phyloP scores from a whole-genome alignment of 2,113 vertebrate species.

The Andinoacara biseriatus region DNA sequence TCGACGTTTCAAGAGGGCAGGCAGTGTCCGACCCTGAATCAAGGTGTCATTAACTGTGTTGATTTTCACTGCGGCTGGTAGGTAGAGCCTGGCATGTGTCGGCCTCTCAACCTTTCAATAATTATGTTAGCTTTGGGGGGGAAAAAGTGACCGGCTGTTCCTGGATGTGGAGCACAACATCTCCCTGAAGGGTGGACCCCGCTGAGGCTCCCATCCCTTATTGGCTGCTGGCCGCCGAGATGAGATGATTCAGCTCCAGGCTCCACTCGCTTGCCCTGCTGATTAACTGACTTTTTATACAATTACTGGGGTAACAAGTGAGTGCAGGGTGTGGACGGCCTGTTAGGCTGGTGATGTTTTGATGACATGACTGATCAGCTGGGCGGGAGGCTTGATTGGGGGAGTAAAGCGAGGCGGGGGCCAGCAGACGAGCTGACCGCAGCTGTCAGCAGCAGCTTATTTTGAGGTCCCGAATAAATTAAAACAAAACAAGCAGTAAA shows the following conservation, averaged over 20 bases:
- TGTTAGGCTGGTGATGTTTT: conserved; percentile 10
- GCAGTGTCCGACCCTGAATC: conserved; percentile 42
- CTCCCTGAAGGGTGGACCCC: conserved; percentile 45
- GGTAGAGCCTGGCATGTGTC: conserved; percentile 37
- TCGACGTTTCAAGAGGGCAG: conserved; percentile 23
- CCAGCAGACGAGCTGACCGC: conserved; percentile 40
- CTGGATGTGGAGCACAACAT: conserved; percentile 44
- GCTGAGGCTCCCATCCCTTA: not conserved
- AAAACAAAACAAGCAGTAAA: conserved; percentile 11
- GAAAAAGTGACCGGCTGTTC: conserved; percentile 56
- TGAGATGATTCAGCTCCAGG: conserved; percentile 36
- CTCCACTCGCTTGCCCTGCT: not conserved
- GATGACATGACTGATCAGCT: conserved; percentile 31
- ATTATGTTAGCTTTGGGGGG: conserved; percentile 47
- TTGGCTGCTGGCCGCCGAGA: conserved; percentile 27
- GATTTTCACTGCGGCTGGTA: conserved; percentile 30
- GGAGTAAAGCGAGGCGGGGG: not conserved
- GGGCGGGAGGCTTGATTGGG: conserved; percentile 10
- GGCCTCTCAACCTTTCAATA: conserved; percentile 42
- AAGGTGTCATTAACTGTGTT: conserved; percentile 58
- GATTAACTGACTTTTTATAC: conserved; percentile 36
- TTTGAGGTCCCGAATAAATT: conserved; percentile 21
- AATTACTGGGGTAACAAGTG: conserved; percentile 6
- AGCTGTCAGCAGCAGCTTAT: conserved; percentile 42
- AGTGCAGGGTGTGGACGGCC: conserved; percentile 18